These are phyloP conservation scores for Tragelaphus oryx DNA, from an alignment of 2,797 vertebrate species.

Conservation along the genomic window DNA sequence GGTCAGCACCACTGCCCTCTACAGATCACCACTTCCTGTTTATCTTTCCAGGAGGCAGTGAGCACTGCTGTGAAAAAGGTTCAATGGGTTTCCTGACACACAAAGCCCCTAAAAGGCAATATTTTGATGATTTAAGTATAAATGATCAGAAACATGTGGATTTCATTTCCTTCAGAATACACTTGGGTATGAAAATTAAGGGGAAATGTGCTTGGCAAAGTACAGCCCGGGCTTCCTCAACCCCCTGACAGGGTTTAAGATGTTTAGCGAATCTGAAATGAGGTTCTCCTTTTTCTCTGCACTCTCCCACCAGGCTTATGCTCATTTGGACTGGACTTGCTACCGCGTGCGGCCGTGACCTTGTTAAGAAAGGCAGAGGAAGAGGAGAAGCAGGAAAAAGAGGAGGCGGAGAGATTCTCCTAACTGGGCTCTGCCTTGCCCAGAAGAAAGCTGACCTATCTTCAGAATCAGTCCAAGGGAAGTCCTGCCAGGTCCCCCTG, in stretches of 20 bases:
- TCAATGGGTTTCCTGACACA: constrained; percentile 65
- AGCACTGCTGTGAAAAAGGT: constrained; percentile 39
- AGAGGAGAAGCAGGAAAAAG: not conserved
- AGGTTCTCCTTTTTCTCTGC: not conserved
- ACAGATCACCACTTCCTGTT: constrained; percentile 41
- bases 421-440: too few relatives aligned
- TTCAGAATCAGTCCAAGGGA: not conserved
- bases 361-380: not conserved
- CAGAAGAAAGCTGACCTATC: accelerated
- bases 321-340: not conserved
- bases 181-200: constrained; percentile 63
- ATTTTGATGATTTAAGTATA: constrained; percentile 73
- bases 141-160: constrained; percentile 72
- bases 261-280: constrained; percentile 26
- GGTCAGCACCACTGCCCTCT: not conserved
- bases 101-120: constrained; percentile 63
- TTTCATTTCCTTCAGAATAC: constrained; percentile 71
- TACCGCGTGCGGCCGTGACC: not conserved
- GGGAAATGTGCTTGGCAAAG: constrained; percentile 51
- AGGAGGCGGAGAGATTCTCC: not conserved
- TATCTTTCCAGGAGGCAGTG: constrained; percentile 1
- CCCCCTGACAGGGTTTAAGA: constrained; percentile 60
- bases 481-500: not conserved
- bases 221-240: constrained; percentile 38
- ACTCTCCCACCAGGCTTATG: not conserved